These are phyloP conservation scores for Vulpes vulpes DNA, from an alignment of 2,113 vertebrate species.

Conservation along the genomic window DNA sequence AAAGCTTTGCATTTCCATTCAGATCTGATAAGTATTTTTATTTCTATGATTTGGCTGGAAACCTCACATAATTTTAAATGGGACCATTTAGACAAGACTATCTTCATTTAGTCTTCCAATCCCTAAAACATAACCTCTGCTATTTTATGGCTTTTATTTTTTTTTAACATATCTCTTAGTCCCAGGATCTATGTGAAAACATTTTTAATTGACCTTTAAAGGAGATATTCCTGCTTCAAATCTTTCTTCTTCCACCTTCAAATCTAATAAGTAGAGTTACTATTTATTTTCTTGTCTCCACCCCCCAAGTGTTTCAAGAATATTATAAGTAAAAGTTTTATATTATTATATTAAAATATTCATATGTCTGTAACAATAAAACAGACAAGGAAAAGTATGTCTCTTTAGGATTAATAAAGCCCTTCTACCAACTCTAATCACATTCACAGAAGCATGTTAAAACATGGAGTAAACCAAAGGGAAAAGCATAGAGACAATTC, in stretches of 20 bases:
- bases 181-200: background rate
- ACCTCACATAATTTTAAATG: conserved; percentile 27
- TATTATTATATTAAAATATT: background rate
- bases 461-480: background rate
- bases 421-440: background rate
- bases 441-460: background rate
- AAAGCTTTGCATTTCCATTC: conserved; percentile 25
- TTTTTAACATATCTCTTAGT: background rate
- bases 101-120: conserved; percentile 48
- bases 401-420: background rate
- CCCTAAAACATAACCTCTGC: conserved; percentile 18
- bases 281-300: background rate
- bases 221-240: background rate
- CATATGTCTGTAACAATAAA: background rate
- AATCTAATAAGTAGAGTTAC: background rate
- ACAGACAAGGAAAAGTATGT: background rate
- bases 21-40: conserved; percentile 47
- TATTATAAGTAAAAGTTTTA: background rate
- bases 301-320: background rate
- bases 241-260: background rate
- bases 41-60: conserved; percentile 35
- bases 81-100: background rate
- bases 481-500: background rate
- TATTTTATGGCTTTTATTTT: conserved; percentile 14
- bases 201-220: conserved; percentile 33